Base-by-base conservation (phyloP, 2,888 invertebrate genomes). In the Cephonodes hylas region DNA sequence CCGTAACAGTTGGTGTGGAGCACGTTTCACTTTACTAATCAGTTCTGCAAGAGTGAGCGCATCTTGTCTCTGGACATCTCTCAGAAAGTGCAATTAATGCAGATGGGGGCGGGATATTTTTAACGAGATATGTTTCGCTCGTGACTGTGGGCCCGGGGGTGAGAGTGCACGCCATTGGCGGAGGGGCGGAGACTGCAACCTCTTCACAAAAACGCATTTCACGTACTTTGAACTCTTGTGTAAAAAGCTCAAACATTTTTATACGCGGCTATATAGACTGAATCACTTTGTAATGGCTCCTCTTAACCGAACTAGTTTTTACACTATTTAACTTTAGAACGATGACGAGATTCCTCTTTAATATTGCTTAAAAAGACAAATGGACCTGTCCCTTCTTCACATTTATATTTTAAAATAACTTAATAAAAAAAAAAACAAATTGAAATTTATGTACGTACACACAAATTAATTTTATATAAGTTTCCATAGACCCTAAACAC, bases 121-220 rank as follows among this genome's bases (percentile, higher is more conserved):
- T 45, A 45, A 27, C 27, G 18, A 31, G 53, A 13, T 23, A 18
- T 18, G 18, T 31, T 15, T 18, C 18, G 18, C 53, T 27, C n/a
- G n/a, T n/a, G n/a, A n/a, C n/a, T n/a, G n/a, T n/a, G 27, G 10
- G 18, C 53, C 27, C 18, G 8, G 25, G 6, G 10, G 31, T 18
- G 53, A 18, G 53, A 18, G 31, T 27, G 53, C 53, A 46, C 64
- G 42, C 63, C 63, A 62, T 68, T 68, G 65, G 64, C 62, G 56
- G 48, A 59, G 57, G 65, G 62, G 68, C 63, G 65, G 64, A 4
- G 45, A 22, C 57, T 60, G 22, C 46, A 10, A 20, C 22, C 13
- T 22, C 20, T 27, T 34, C 22, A 58, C 48, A 60, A 59, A 59
- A 58, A 65, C 63, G 31, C 23, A 63, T 48, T 46, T 58, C 57